phyloP scores from a whole-genome alignment of 1,140 invertebrate species.

The Drosophila quadrilineata region DNA sequence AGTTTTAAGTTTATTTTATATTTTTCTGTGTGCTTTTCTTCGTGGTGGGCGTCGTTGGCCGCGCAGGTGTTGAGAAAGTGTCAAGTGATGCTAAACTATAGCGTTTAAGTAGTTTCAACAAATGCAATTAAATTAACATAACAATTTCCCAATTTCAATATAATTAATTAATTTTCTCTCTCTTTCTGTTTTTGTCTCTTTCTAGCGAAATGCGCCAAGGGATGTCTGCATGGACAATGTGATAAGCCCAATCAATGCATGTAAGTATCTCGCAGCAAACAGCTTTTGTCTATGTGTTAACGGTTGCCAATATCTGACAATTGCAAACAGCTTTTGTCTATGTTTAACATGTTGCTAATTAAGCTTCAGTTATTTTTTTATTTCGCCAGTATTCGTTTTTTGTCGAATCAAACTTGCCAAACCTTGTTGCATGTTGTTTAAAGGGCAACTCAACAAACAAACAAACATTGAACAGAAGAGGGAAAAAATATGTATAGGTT shows the following conservation, averaged over 20 bases:
- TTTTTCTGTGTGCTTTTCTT: constrained; percentile 13
- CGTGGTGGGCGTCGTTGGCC: neutral
- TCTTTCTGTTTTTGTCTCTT: constrained; percentile 86
- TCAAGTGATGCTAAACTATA: constrained; percentile 50
- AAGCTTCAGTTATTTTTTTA: neutral
- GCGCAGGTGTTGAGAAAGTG: constrained; percentile 51
- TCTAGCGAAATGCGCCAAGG: constrained; percentile 94
- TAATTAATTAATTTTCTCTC: constrained; percentile 80
- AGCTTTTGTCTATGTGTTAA: too few relatives aligned
- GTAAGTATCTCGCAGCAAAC: constrained; percentile 88
- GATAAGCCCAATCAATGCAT: constrained; percentile 95
- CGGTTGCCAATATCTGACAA: too few relatives aligned
- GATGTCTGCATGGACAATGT: constrained; percentile 97
- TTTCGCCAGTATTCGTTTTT: constrained; percentile 10
- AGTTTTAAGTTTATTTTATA: constrained; percentile 48
- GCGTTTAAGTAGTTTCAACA: neutral
- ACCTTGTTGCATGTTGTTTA: constrained; percentile 13
- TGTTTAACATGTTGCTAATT: constrained; percentile 30
- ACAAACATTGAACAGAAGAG: constrained; percentile 47
- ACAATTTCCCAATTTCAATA: constrained; percentile 47
- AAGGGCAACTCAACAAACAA: neutral
- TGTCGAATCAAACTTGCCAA: constrained; percentile 25
- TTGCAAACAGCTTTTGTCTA: too few relatives aligned
- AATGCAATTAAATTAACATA: constrained; percentile 48
- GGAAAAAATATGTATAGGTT: constrained; percentile 25